Evolutionary conservation across 1,140 invertebrate species (phyloP).

Genomic region (Drosophila paulistorum): DNA sequence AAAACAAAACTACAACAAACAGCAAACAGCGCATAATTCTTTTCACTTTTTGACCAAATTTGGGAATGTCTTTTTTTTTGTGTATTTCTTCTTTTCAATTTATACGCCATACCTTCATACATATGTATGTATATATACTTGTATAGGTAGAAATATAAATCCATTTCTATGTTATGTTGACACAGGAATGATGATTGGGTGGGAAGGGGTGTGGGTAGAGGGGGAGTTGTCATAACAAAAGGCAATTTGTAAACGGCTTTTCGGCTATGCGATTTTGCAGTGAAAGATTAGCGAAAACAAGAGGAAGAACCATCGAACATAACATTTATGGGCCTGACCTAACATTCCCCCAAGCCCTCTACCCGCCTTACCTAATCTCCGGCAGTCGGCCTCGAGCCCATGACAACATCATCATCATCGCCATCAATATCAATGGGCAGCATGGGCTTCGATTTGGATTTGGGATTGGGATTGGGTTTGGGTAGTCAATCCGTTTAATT

Average conservation of each 20-base stretch:
- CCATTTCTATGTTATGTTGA: constrained; percentile 15
- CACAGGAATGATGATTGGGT: background rate
- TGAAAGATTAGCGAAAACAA: constrained; percentile 57
- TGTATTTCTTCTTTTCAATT: constrained; percentile 51
- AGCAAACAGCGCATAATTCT: constrained; percentile 62
- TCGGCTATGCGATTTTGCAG: constrained; percentile 56
- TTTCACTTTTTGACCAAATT: constrained; percentile 78
- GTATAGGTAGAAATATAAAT: constrained; percentile 19
- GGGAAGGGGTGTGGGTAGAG: background rate
- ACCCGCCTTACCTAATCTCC: background rate
- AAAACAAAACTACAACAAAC: background rate
- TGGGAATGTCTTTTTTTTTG: constrained; percentile 46
- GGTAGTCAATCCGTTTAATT: constrained; percentile 6
- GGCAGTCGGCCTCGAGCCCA: constrained; percentile 25
- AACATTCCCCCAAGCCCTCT: constrained; percentile 18
- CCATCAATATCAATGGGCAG: constrained; percentile 25
- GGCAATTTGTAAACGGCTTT: constrained; percentile 72
- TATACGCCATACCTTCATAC: constrained; percentile 32
- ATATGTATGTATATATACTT: constrained; percentile 19
- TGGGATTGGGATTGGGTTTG: constrained; percentile 25
- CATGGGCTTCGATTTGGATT: constrained; percentile 17
- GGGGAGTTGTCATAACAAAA: constrained; percentile 61
- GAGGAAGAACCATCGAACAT: constrained; percentile 30
- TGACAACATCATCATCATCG: constrained; percentile 38
- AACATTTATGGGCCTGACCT: constrained; percentile 72